Base-by-base conservation (phyloP, 2,888 invertebrate species). In the Scelioninae gen. 1 region DNA sequence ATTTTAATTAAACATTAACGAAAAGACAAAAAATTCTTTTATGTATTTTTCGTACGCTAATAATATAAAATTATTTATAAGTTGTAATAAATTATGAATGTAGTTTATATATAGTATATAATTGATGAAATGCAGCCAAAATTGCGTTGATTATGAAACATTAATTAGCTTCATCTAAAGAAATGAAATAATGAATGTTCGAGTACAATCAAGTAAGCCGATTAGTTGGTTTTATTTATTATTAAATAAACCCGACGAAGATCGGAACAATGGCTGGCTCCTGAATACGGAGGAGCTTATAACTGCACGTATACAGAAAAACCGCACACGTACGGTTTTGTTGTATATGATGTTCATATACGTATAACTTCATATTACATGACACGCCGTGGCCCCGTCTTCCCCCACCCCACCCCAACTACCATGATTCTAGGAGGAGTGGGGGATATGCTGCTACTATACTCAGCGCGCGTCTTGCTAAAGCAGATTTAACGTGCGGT, bases 401-500 rank as follows among this genome's bases (percentile, higher is more conserved):
- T 32, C 7, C 49, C 29, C 32, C 47, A 6, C 7, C 15, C 47
- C 15, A 45, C 11, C 1, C 45, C 45, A 2, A 7, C 43, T 11
- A 7, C 43, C 43, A 7, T 11, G 9, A 7, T 11, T 43, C 68
- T 5, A 9, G 43, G 13, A 43, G 56, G 34, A 49, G 68, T 38
- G 47, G 63, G 53, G 23, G 11, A 5, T 11, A 29, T 11, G 58
- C 55, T 38, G 69, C 31, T 23, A 51, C 45, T 78, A 45, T 23
- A 23, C 23, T 23, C 23, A 23, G 23, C 23, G 23, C 56, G 31
- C 74, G 65, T 62, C 71, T 79, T 68, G 72, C 34, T 80, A 65
- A 75, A 62, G 75, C 75, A 62, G 83, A 84, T 87, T 88, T 89
- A 88, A 87, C 88, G 88, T 89, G 89, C 86, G 89, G 90, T 90